phyloP scores from a whole-genome alignment of 2,113 vertebrate genomes.

The Eidolon helvum region DNA sequence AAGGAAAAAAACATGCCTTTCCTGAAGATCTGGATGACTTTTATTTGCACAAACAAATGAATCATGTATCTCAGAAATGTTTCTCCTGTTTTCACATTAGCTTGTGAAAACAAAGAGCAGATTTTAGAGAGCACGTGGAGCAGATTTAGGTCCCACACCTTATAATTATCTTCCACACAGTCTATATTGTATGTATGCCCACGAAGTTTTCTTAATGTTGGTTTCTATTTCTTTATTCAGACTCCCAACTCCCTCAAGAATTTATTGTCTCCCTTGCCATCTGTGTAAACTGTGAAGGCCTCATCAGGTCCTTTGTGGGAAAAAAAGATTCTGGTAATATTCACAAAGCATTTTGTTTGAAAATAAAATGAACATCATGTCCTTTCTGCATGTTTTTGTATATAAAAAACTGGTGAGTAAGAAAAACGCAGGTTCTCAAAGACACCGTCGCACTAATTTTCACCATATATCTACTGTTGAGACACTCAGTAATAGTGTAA shows the following conservation, averaged over 20 bases:
- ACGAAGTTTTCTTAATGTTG: neutral
- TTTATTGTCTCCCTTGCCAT: neutral
- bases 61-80: neutral
- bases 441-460: neutral
- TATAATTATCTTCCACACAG: neutral
- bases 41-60: neutral
- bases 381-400: neutral
- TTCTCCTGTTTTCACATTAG: neutral
- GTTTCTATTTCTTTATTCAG: neutral
- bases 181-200: too few species aligned
- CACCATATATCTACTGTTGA: neutral
- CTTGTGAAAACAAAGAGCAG: neutral
- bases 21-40: neutral
- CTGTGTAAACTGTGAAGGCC: neutral
- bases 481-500: neutral
- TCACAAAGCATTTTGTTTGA: neutral
- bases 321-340: neutral
- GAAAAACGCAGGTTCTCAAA: neutral
- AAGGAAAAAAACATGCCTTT: neutral
- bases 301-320: neutral
- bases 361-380: neutral
- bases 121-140: neutral
- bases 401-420: neutral
- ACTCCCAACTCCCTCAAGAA: neutral
- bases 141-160: neutral